Evolutionary conservation across 1,140 invertebrate species (phyloP), one percentile per base, ranked within the genome.

Genomic region (Oreohelix idahoensis): DNA sequence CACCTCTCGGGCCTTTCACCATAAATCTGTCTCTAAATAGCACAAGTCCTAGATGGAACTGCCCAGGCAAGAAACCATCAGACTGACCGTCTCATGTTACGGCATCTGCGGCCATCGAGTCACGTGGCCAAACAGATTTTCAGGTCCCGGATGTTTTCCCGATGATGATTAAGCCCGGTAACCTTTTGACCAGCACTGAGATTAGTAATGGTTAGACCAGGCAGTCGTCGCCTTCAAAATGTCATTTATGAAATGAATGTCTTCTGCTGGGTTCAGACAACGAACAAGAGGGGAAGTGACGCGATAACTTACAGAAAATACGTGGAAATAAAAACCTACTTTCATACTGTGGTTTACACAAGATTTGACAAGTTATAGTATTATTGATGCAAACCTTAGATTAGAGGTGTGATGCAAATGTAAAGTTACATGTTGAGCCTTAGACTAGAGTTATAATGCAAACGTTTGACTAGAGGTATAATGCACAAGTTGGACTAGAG

Each of bases 141-240:
- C 23, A 23, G 53, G 5, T n/a, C 23, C 53, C 5, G 53, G 4
- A 2, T 20, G 20, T 10, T 5, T 58, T 20, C 26, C 1, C 23
- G 53, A 58, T 58, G 53, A 58, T 58, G 53, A 58, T 58, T 58
- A 58, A 58, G n/a, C 4, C 53, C 23, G 26, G 10, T 58, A 58
- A 58, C 53, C 53, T 58, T 58, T 58, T 58, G 53, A 58, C 53
- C 53, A 58, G 23, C 53, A 58, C 53, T 15, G 53, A 58, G 53
- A 58, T 58, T 58, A 58, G 53, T 58, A 58, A 58, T n/a, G 53
- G 17, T 58, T 58, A 58, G 53, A 58, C 53, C 53, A 23, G 53
- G 26, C 53, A 58, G 20, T 11, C 1, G 10, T 58, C 17, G 4
- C 23, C 26, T 20, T 58, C 20, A 23, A 15, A 58, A 58, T 58